Evolutionary conservation across 2,797 vertebrate species (phyloP).

Genomic region (Argentina silus): DNA sequence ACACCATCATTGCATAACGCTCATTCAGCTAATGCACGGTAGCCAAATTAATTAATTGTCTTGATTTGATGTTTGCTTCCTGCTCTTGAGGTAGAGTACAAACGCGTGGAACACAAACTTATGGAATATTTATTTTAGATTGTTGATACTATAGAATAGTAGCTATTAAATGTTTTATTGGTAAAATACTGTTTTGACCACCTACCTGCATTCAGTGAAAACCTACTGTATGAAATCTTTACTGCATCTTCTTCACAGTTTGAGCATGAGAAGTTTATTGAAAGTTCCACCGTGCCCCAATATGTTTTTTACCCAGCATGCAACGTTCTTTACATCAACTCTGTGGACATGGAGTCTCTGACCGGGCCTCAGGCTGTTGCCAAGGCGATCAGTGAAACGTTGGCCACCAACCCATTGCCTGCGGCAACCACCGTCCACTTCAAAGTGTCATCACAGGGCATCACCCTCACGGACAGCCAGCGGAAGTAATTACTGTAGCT

Average conservation of each 20-base stretch:
- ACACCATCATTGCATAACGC: too few relatives aligned
- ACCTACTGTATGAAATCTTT: not conserved
- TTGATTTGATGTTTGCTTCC: too few relatives aligned
- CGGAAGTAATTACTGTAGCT: constrained; percentile 86
- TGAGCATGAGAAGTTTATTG: not conserved
- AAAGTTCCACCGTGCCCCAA: not conserved
- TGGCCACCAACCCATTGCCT: constrained; percentile 83
- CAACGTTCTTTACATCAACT: constrained; percentile 95
- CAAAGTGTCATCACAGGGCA: constrained; percentile 94
- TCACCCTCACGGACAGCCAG: constrained; percentile 98
- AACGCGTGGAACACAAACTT: too few relatives aligned
- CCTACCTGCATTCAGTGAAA: too few relatives aligned
- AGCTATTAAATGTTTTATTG: too few relatives aligned
- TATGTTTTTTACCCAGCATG: constrained; percentile 80
- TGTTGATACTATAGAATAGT: too few relatives aligned
- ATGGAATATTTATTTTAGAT: too few relatives aligned
- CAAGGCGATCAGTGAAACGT: constrained; percentile 89
- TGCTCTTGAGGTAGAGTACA: too few relatives aligned
- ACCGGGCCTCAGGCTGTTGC: constrained; percentile 95
- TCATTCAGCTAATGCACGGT: too few relatives aligned
- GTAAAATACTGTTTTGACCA: too few relatives aligned
- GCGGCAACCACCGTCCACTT: constrained; percentile 91
- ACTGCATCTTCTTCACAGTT: not conserved
- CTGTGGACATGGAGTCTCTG: constrained; percentile 97
- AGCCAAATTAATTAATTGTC: too few relatives aligned